Conservation (phyloP, 2,113 vertebrate genomes). For the Archocentrus centrarchus region DNA sequence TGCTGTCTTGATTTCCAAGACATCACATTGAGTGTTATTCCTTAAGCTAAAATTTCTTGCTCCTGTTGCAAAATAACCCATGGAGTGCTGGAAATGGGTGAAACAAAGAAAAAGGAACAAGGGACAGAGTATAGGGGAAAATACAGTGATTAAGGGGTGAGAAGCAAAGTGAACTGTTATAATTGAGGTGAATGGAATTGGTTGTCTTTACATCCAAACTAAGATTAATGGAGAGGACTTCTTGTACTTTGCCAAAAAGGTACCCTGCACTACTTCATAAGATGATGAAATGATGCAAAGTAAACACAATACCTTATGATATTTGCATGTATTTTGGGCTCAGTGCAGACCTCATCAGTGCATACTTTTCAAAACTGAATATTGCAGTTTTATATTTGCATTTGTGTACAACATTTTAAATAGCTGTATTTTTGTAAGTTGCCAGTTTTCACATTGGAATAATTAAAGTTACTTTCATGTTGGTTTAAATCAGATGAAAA, state of each 20-base stretch:
- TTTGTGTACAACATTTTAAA: neutral
- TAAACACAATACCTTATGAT: neutral
- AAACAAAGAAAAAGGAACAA: constrained; percentile 17
- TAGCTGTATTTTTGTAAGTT: neutral
- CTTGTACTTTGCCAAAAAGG: constrained; percentile 8
- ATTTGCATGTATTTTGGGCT: neutral
- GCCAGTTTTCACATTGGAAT: neutral
- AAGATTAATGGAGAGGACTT: constrained; percentile 45
- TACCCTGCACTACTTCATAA: constrained; percentile 41
- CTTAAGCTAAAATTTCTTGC: constrained; percentile 43
- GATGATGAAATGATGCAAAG: constrained; percentile 2
- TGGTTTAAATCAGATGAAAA: neutral
- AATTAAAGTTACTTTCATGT: neutral
- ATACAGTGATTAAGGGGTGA: constrained; percentile 53
- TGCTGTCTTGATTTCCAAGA: constrained; percentile 27
- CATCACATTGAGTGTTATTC: constrained; percentile 35
- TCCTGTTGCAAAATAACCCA: constrained; percentile 49
- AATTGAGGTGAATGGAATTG: constrained; percentile 31
- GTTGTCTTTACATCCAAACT: constrained; percentile 42
- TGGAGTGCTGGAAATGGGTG: neutral
- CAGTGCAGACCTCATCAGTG: neutral
- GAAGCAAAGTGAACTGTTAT: constrained; percentile 36
- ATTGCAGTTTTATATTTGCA: neutral
- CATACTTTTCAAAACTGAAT: neutral
- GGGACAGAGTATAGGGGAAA: constrained; percentile 14